phyloP scores from a whole-genome alignment of 2,113 vertebrate genomes.

The Labeo catla region DNA sequence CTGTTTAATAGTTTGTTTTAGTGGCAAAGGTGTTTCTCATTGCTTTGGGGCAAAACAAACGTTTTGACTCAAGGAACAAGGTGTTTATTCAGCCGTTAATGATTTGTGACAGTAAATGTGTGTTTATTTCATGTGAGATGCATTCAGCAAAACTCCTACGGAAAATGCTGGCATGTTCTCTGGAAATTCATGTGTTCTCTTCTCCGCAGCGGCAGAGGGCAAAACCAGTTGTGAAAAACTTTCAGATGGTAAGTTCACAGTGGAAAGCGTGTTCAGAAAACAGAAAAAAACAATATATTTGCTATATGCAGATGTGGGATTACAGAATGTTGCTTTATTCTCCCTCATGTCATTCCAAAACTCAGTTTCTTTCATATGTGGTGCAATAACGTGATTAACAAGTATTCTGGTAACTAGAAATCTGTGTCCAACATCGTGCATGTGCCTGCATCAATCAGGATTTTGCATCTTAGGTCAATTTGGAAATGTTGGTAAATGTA shows the following conservation, averaged over 20 bases:
- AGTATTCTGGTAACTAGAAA: not conserved
- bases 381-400: not conserved
- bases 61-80: slow-evolving; percentile 18
- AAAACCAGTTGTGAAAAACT: slow-evolving; percentile 79
- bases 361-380: not conserved
- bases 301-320: not conserved
- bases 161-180: not conserved
- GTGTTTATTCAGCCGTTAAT: slow-evolving; percentile 41
- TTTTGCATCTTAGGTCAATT: not conserved
- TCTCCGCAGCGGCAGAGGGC: slow-evolving; percentile 90
- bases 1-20: slow-evolving; percentile 30
- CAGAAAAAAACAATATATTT: not conserved
- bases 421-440: not conserved
- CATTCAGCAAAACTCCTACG: not conserved
- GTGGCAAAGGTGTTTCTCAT: slow-evolving; percentile 28
- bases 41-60: slow-evolving; percentile 27
- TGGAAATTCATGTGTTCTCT: slow-evolving; percentile 51
- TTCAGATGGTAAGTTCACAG: slow-evolving; percentile 79
- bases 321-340: not conserved
- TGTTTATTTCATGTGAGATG: slow-evolving; percentile 14
- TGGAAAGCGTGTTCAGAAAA: not conserved
- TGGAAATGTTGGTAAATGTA: not conserved
- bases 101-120: slow-evolving; percentile 34
- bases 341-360: not conserved
- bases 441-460: not conserved